Conservation (phyloP, 2,888 invertebrate genomes). For the Stramonita haemastoma region DNA sequence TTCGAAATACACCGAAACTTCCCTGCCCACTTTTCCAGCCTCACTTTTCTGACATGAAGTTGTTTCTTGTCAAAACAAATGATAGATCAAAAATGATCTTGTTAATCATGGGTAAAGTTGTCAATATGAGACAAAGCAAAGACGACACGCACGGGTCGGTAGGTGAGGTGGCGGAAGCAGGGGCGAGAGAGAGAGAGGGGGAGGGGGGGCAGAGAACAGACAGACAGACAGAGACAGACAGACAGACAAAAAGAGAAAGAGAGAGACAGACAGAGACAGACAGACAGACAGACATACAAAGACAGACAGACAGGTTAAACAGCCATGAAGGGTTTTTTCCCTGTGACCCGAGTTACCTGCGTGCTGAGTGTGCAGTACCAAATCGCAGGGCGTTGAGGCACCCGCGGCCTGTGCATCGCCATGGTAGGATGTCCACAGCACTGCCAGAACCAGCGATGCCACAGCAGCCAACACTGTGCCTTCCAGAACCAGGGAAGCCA, state of each 20-base stretch:
- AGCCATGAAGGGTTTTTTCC: too few species aligned
- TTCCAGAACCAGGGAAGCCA: slow-evolving; percentile 25
- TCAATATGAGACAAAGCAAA: too few species aligned
- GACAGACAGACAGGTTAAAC: neutral
- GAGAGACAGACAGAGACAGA: neutral
- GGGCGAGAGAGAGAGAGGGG: neutral
- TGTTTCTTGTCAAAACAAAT: too few species aligned
- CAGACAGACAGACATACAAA: neutral
- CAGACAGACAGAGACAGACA: neutral
- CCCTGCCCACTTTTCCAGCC: too few species aligned
- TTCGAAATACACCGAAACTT: too few species aligned
- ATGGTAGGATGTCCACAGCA: slow-evolving; percentile 16
- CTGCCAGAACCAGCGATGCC: neutral
- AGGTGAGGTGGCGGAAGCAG: too few species aligned
- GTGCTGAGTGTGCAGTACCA: slow-evolving; percentile 11
- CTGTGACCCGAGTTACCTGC: neutral
- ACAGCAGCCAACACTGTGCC: slow-evolving; percentile 13
- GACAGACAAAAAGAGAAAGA: neutral
- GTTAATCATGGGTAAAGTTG: too few species aligned
- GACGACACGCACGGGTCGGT: too few species aligned
- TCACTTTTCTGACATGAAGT: too few species aligned
- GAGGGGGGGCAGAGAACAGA: neutral
- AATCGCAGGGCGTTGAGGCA: neutral
- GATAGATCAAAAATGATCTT: too few species aligned
- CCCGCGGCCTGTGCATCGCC: neutral